Evolutionary conservation across 2,888 invertebrate genomes (phyloP), one percentile per base, ranked within the genome.

Genomic region (Dioctria linearis): DNA sequence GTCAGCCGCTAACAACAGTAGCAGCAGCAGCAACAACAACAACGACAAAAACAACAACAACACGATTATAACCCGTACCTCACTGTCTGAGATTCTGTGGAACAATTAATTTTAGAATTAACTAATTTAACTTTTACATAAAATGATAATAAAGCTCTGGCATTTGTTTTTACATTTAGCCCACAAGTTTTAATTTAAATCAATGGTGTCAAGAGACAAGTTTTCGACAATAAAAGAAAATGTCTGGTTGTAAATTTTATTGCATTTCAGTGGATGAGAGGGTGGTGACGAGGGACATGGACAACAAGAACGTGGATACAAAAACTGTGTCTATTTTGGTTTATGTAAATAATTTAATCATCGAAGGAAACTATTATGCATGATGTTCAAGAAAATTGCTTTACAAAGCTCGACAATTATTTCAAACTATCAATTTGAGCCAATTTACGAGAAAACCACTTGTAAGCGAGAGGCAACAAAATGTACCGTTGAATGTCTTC

Each of bases 101-200:
- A 69, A 79, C 79, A 79, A 79, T 79, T 79, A 79, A 79, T 79
- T 79, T 67, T 43, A 67, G 79, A 79, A 79, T 79, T 79, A 79
- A 79, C 69, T 79, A 79, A 79, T 79, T 79, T 79, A 79, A 79
- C 79, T 79, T 79, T 79, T 59, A 67, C 54, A 79, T 51, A 79
- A 79, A 69, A 67, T 67, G 69, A 79, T 79, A 79, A 79, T 79
- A 67, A 57, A 79, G 69, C 79, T 37, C 37, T 40, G 65, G 40
- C 37, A 65, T 37, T 66, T 65, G 78, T 65, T 78, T 63, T 63
- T 65, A 78, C 78, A 57, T 78, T 66, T 42, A 8, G 65, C 25
- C 49, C 65, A 49, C 39, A 65, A 78, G 78, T 78, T 78, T 78
- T 78, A 78, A 78, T 78, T 78, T 78, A 78, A 78, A 78, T 78